Evolutionary conservation across 2,113 vertebrate species (phyloP).

Genomic region (Eudyptes chrysolophus): DNA sequence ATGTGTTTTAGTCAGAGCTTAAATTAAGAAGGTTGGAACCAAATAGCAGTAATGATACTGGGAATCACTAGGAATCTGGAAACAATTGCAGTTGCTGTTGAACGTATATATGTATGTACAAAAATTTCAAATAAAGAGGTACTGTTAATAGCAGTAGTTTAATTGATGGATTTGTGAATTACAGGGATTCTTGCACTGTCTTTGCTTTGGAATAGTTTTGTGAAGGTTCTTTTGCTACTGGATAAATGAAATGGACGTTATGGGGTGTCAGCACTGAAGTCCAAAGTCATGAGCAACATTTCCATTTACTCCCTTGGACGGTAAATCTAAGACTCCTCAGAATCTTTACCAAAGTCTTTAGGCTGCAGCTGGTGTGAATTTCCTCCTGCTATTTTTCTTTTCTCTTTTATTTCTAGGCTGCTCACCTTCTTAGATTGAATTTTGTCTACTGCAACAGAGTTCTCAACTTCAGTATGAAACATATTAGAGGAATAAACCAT

Average conservation of each 20-base stretch:
- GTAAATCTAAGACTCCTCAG: background rate
- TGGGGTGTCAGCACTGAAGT: background rate
- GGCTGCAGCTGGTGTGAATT: background rate
- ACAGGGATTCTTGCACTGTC: background rate
- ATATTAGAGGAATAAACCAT: constrained; percentile 24
- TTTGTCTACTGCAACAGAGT: constrained; percentile 2
- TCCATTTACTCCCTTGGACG: background rate
- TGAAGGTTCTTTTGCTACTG: background rate
- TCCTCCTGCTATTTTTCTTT: background rate
- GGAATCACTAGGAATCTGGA: background rate
- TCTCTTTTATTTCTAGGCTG: background rate
- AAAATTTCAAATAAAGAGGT: background rate
- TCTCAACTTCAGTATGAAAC: constrained; percentile 25
- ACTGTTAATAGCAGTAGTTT: background rate
- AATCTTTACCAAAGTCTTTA: background rate
- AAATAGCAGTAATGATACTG: background rate
- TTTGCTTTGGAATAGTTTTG: background rate
- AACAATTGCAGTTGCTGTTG: background rate
- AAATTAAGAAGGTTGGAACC: background rate
- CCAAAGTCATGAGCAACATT: background rate
- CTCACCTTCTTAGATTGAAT: background rate
- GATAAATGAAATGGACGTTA: background rate
- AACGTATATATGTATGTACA: background rate
- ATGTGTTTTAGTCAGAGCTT: background rate
- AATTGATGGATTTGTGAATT: background rate